Evolutionary conservation across 2,888 invertebrate species (phyloP), one percentile per base, ranked within the genome.

Genomic region (Linhomoeus sp.): DNA sequence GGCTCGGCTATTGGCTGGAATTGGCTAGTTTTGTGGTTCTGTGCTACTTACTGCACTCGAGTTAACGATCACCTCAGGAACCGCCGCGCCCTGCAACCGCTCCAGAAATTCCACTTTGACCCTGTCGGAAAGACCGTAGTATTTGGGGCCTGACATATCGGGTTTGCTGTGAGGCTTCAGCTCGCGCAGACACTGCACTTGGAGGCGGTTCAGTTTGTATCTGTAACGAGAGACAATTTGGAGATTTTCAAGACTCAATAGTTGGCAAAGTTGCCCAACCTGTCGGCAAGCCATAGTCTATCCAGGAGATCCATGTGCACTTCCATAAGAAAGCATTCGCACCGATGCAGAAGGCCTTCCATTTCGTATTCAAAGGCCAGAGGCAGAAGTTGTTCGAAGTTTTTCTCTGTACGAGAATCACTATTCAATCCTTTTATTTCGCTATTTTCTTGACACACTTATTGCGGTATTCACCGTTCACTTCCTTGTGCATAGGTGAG

Each of bases 241-340:
- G 5, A 12, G n/a, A n/a, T n/a, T n/a, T n/a, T n/a, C n/a, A n/a
- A n/a, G n/a, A n/a, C n/a, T n/a, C n/a, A n/a, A n/a, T n/a, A n/a
- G n/a, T n/a, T n/a, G n/a, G n/a, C n/a, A n/a, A n/a, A n/a, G n/a
- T n/a, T n/a, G n/a, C n/a, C n/a, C n/a, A n/a, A 29, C 19, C 42
- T 33, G 26, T 49, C 49, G 25, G 45, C 49, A 26, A 49, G 40
- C 39, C 42, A 35, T 2, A 49, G 26, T 49, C 64, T 63, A 45
- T 63, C 63, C 43, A 63, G 52, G 46, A 64, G 59, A 3, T 59
- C 60, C 49, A 63, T 47, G 50, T 57, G 47, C 45, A 63, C 25
- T 3, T 41, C 26, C 26, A 35, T 26, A 2, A 49, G 29, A 20
- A 41, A 49, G 14, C 36, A 19, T n/a, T 49, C 43, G 40, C 49